A percentile compares a stretch with the other conserved stretches of the same genome.
These are phyloP conservation scores for Girardia tigrina DNA, from an alignment of 2,888 invertebrate species.

Conservation along the genomic window DNA sequence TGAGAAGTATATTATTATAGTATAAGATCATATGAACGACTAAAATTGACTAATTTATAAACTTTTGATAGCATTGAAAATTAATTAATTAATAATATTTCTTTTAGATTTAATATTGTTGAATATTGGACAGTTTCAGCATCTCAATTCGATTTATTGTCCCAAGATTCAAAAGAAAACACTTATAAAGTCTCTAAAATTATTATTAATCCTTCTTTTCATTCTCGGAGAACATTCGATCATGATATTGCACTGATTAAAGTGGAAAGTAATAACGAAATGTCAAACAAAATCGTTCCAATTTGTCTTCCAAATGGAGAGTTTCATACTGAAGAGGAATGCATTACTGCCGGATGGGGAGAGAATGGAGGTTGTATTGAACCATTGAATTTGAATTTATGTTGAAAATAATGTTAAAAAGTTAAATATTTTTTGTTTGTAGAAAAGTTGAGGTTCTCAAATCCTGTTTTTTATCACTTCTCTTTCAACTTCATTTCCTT, in stretches of 20 bases:
- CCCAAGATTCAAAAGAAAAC: background rate
- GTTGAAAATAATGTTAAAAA: too few relatives aligned
- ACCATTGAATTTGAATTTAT: too few relatives aligned
- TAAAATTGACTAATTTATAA: too few relatives aligned
- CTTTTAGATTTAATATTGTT: background rate
- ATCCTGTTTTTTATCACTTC: too few relatives aligned
- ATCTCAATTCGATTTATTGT: background rate
- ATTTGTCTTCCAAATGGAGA: background rate
- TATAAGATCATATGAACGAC: too few relatives aligned
- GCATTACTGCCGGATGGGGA: background rate
- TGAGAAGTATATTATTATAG: constrained; percentile 38
- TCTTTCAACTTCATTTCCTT: too few relatives aligned
- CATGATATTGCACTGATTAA: background rate
- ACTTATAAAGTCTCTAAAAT: background rate
- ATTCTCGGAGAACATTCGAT: background rate
- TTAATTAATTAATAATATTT: too few relatives aligned
- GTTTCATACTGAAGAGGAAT: background rate
- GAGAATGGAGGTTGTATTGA: background rate
- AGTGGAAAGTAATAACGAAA: background rate
- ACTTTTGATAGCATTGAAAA: too few relatives aligned
- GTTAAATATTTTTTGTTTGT: too few relatives aligned
- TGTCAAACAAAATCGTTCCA: background rate
- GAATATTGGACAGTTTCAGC: background rate
- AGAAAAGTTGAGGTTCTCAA: too few relatives aligned
- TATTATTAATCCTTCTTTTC: background rate